Percentiles rank a stretch among this genome's conserved stretches.
phyloP scores from a whole-genome alignment of 2,113 vertebrate species.

The Pituophis catenifer region DNA sequence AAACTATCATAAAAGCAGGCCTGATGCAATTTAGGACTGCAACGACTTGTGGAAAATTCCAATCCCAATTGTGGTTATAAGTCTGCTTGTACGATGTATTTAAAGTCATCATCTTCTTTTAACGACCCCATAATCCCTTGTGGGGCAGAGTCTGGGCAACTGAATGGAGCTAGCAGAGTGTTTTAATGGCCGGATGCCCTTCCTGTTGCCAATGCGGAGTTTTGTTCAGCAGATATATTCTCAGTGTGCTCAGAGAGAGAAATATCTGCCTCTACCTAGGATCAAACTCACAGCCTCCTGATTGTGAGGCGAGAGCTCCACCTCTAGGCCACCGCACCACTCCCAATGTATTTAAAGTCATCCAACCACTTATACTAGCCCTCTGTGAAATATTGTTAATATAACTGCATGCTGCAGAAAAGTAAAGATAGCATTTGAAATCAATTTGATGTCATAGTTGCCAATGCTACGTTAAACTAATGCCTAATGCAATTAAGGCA shows the following conservation, averaged over 20 bases:
- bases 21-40: neutral
- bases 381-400: too few species aligned
- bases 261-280: too few species aligned
- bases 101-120: neutral
- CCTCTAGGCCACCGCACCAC: too few species aligned
- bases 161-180: too few species aligned
- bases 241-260: too few species aligned
- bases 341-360: neutral
- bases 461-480: neutral
- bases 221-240: too few species aligned
- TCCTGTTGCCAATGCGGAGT: too few species aligned
- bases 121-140: too few species aligned
- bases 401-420: neutral
- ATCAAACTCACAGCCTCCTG: too few species aligned
- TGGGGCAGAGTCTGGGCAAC: too few species aligned
- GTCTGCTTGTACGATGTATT: neutral
- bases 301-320: too few species aligned
- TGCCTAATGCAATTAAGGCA: neutral
- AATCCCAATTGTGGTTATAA: neutral
- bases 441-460: neutral
- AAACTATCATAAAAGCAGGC: neutral
- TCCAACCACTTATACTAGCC: neutral
- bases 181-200: too few species aligned
- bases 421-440: neutral
- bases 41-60: neutral